Evolutionary conservation across 1,140 invertebrate genomes (phyloP), one percentile per base, ranked within the genome.

Genomic region (Scaptodrosophila lebanonensis): DNA sequence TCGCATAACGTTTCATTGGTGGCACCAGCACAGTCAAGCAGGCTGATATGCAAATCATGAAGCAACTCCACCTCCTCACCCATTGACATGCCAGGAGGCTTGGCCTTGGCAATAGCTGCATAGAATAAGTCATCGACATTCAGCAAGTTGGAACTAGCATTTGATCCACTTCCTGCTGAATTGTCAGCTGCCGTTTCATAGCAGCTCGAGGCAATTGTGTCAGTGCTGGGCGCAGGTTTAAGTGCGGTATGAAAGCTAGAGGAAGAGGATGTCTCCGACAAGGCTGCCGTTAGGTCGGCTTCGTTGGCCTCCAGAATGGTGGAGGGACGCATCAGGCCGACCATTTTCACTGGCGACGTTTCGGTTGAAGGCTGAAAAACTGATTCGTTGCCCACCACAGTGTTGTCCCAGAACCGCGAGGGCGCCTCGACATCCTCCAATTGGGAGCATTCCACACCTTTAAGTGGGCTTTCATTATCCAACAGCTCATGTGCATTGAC

Each of bases 371-470:
- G 11, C 5, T 33, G 36, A 25, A 63, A 11, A 1, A 36, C 30
- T 2, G 62, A 39, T 6, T 75, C 70, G 17, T 53, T 73, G 16
- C 13, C 35, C 5, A 15, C 49, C 5, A 79, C 25, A 4, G 66
- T 62, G 1, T 54, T 68, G 32, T 86, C 82, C 84, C 84, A 86
- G 1, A 86, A 60, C 1, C 70, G 66, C 3, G 84, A 86, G 0
- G 84, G 84, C 0, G 68, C 79, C 53, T 86, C 84, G 7, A 86
- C 43, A 45, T 86, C 84, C 43, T 84, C 84, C 15, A 86, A n/a
- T 42, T 76, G 73, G 11, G 84, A 86, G 42, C 71, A 68, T 4
- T 86, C 84, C n/a, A 56, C 59, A 17, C 75, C 49, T 12, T 83
- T 85, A 1, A 69, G 3, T 0, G 75, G 65, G 18, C 65, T 82